Evolutionary conservation across 1,140 invertebrate species (phyloP).

Genomic region (Aphis craccivora): DNA sequence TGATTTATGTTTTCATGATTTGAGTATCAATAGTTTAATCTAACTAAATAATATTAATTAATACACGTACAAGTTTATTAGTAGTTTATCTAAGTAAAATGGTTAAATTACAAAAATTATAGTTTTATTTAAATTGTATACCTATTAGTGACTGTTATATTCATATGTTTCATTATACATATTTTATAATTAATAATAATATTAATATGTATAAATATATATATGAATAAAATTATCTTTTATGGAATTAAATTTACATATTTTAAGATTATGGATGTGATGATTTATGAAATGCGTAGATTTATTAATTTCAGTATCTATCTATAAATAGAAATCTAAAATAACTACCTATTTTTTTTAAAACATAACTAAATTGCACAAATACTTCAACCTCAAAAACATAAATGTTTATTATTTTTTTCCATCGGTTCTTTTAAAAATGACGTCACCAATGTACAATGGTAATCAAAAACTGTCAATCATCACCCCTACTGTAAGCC

Average conservation of each 20-base stretch:
- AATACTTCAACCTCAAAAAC: neutral
- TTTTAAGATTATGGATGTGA: neutral
- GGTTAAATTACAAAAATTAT: neutral
- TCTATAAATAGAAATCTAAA: neutral
- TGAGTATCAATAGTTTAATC: neutral
- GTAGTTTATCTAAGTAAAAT: neutral
- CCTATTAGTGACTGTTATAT: neutral
- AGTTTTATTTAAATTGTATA: neutral
- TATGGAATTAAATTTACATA: neutral
- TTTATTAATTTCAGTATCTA: neutral
- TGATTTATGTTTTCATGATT: neutral
- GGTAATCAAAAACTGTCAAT: slow-evolving; percentile 50
- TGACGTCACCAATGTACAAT: slow-evolving; percentile 16
- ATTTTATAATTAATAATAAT: too few relatives aligned
- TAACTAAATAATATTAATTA: neutral
- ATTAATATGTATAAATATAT: too few relatives aligned
- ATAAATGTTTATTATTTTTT: neutral
- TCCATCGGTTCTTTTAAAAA: neutral
- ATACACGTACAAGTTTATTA: neutral
- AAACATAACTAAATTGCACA: neutral
- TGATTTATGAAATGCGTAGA: neutral
- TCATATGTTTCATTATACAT: neutral
- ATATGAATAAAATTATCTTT: neutral
- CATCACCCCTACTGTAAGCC: slow-evolving; percentile 10
- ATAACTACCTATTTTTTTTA: neutral